A percentile compares a stretch with the other conserved stretches of the same genome.
These are phyloP conservation scores for Chrysodeixis includens DNA, from an alignment of 2,888 invertebrate species.

Conservation along the genomic window DNA sequence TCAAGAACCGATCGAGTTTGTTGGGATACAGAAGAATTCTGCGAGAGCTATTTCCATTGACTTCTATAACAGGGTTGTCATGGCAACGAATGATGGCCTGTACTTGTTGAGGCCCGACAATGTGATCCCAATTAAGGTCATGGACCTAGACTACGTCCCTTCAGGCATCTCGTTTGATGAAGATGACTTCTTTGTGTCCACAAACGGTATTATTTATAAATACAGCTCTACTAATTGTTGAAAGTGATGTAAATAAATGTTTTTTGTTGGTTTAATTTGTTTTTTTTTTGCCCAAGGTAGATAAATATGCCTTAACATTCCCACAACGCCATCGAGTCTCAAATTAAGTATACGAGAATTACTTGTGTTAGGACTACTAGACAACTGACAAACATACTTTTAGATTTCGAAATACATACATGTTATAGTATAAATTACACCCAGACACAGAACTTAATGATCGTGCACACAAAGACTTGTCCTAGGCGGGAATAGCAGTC, in stretches of 20 bases:
- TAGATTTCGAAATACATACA: too few species aligned
- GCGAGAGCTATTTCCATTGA: slow-evolving; percentile 79
- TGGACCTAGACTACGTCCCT: slow-evolving; percentile 80
- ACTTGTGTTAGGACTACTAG: too few species aligned
- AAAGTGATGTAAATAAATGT: slow-evolving; percentile 21
- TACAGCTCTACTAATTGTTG: slow-evolving; percentile 68
- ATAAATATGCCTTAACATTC: too few species aligned
- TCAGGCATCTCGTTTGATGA: slow-evolving; percentile 76
- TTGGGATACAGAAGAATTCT: slow-evolving; percentile 79
- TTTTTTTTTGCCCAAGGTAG: background rate
- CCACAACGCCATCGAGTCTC: too few species aligned
- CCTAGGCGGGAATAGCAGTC: too few species aligned
- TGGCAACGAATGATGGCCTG: slow-evolving; percentile 82
- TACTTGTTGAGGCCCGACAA: slow-evolving; percentile 76
- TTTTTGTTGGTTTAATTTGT: slow-evolving; percentile 9
- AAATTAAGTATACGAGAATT: too few species aligned
- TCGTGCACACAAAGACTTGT: too few species aligned
- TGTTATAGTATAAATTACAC: too few species aligned
- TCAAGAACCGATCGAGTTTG: slow-evolving; percentile 82
- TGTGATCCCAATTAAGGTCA: slow-evolving; percentile 80
- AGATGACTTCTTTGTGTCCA: slow-evolving; percentile 73
- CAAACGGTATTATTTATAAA: slow-evolving; percentile 79
- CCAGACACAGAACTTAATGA: too few species aligned
- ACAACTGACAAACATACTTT: too few species aligned
- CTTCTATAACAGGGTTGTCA: slow-evolving; percentile 66